Percentiles rank a stretch among this genome's conserved stretches.
These are phyloP conservation scores for Lagocephalus sceleratus DNA, from an alignment of 2,797 vertebrate genomes.

Conservation along the genomic window DNA sequence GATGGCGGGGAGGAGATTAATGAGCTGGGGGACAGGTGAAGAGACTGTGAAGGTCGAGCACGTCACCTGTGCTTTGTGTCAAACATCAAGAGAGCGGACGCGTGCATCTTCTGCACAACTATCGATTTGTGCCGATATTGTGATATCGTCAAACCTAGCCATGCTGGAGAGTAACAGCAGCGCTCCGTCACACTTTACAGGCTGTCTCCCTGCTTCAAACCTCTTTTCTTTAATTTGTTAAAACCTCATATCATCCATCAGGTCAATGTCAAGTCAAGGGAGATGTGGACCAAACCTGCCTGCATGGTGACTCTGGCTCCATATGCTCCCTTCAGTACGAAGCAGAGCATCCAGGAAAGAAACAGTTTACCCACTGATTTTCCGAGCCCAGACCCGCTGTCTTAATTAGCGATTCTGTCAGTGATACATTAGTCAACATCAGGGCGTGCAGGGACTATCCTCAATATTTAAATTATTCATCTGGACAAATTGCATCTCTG, in stretches of 20 bases:
- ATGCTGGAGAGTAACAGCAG: constrained; percentile 12
- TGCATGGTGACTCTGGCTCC: not conserved
- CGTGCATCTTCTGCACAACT: constrained; percentile 17
- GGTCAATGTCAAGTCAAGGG: not conserved
- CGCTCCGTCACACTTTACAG: constrained; percentile 3
- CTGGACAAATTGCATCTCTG: constrained; percentile 20
- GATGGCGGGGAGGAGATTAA: constrained; percentile 4
- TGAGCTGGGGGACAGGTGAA: constrained; percentile 8
- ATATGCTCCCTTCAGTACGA: too few species aligned
- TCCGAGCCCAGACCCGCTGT: not conserved
- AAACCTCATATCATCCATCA: too few species aligned
- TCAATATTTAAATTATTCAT: constrained; percentile 24
- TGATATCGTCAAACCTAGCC: constrained; percentile 8
- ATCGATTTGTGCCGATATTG: constrained; percentile 11
- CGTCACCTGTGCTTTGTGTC: not conserved
- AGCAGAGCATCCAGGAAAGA: constrained; percentile 4
- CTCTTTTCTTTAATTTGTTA: too few species aligned
- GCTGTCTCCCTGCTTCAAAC: not conserved
- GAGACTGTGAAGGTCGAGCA: constrained; percentile 21
- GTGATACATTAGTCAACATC: constrained; percentile 30
- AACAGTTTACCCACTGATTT: constrained; percentile 11
- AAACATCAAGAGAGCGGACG: constrained; percentile 12
- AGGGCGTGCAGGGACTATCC: constrained; percentile 13
- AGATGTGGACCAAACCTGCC: not conserved
- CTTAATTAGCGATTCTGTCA: constrained; percentile 28